Base-by-base conservation (phyloP, 2,888 invertebrate species). In the Cepaea hortensis region DNA sequence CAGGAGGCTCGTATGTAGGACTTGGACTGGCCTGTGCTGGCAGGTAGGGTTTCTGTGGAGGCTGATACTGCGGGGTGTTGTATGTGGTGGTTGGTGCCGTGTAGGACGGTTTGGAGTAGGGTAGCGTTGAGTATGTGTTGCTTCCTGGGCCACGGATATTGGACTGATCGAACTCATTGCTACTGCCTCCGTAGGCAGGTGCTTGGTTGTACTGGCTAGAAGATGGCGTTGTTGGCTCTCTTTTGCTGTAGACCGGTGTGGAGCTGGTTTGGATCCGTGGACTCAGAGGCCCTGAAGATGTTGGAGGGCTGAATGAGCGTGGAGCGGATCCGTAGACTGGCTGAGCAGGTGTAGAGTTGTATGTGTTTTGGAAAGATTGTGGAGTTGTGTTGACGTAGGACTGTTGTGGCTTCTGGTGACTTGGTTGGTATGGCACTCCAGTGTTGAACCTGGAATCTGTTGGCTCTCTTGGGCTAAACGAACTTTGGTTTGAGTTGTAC, bases 101-200 rank as follows among this genome's bases (percentile, higher is more conserved):
- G 61, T 86, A 86, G 3, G 83, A 20, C 6, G 86, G 81, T 50
- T 75, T 82, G 18, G 81, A 62, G 81, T 81, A 61, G 11, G 86
- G 75, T 11, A 62, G 81, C 62, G 81, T 85, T 55, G 81, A 62
- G 75, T 85, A 85, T 11, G 73, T 75, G 75, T 85, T 76, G 65
- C 75, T 68, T 50, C 81, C 86, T 65, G 81, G 76, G 3, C 86
- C 86, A 55, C 75, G 82, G 18, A 76, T n/a, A 55, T 82, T 86
- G 23, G 86, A 65, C 23, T 81, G 86, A 73, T 85, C 85, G 68
- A 55, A 85, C n/a, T 73, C 73, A 18, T 77, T 65, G 48, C 50
- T 76, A 46, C 65, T 65, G 20, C 46, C 81, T n/a, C 81, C 75
- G 20, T 61, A 80, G 11, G 70, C 1, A 3, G 85, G 75, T n/a